A percentile compares a stretch with the other conserved stretches of the same genome.
Evolutionary conservation across 2,113 vertebrate species (phyloP).

Genomic region (Phalacrocorax carbo): DNA sequence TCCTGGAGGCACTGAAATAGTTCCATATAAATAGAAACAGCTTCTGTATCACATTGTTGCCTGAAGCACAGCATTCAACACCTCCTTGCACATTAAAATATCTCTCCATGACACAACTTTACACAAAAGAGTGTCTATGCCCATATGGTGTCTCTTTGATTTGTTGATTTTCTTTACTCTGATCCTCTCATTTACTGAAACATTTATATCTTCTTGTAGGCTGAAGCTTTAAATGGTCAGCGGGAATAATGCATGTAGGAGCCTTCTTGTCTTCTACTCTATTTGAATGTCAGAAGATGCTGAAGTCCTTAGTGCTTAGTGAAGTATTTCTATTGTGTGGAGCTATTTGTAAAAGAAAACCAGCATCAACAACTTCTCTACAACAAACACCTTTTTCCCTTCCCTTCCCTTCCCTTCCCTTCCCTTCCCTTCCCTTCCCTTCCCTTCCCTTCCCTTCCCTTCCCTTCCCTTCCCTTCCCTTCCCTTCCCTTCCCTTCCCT

Average conservation of each 20-base stretch:
- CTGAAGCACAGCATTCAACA: slow-evolving; percentile 68
- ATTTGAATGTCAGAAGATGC: slow-evolving; percentile 32
- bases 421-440: not conserved
- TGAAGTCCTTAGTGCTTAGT: not conserved
- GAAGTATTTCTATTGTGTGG: not conserved
- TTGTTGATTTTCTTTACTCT: slow-evolving; percentile 63
- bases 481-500: not conserved
- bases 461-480: too few species aligned
- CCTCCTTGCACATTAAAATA: slow-evolving; percentile 63
- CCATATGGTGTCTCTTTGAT: slow-evolving; percentile 46
- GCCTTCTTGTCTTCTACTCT: not conserved
- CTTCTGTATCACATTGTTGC: slow-evolving; percentile 70
- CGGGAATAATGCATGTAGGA: slow-evolving; percentile 55
- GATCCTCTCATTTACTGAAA: slow-evolving; percentile 38
- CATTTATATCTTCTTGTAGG: slow-evolving; percentile 29
- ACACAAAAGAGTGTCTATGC: slow-evolving; percentile 49
- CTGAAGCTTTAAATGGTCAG: slow-evolving; percentile 61
- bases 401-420: too few species aligned
- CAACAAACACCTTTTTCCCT: not conserved
- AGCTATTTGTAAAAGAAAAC: slow-evolving; percentile 18
- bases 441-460: too few species aligned
- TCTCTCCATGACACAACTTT: slow-evolving; percentile 46
- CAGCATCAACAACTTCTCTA: not conserved
- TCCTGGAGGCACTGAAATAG: slow-evolving; percentile 79
- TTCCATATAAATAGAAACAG: slow-evolving; percentile 78